Conservation (phyloP, 2,888 invertebrate genomes). For the Oscheius sp. region DNA sequence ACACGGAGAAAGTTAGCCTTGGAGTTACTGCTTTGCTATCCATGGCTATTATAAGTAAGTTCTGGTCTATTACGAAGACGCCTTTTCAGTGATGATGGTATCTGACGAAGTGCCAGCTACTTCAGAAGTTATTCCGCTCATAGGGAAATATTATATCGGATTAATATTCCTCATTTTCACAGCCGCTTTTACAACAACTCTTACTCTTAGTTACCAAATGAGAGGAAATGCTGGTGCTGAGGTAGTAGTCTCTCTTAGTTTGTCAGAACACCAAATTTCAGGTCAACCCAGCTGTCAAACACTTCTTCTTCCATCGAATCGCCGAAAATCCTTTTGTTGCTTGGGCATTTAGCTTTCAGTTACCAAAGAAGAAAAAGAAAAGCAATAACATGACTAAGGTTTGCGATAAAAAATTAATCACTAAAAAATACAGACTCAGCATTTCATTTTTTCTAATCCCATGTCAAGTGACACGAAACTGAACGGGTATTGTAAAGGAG, state of each 20-base stretch:
- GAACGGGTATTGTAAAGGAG: slow-evolving; percentile 27
- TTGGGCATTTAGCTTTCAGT: slow-evolving; percentile 63
- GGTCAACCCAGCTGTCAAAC: slow-evolving; percentile 54
- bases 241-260: slow-evolving; percentile 31
- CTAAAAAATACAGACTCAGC: slow-evolving; percentile 8
- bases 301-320: slow-evolving; percentile 60
- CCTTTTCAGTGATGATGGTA: slow-evolving; percentile 64
- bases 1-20: slow-evolving; percentile 67
- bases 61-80: not conserved
- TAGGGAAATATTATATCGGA: slow-evolving; percentile 68
- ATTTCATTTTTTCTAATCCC: slow-evolving; percentile 21
- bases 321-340: slow-evolving; percentile 55
- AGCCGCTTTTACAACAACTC: slow-evolving; percentile 65
- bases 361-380: slow-evolving; percentile 40
- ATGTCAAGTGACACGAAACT: slow-evolving; percentile 1
- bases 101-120: slow-evolving; percentile 67
- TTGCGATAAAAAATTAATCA: not conserved
- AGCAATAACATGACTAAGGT: slow-evolving; percentile 1
- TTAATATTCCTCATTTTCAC: slow-evolving; percentile 66
- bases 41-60: slow-evolving; percentile 65
- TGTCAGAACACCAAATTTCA: slow-evolving; percentile 21
- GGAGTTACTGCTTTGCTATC: slow-evolving; percentile 69
- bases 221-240: slow-evolving; percentile 61
- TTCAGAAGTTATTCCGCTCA: slow-evolving; percentile 66
- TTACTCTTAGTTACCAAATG: slow-evolving; percentile 66